These are phyloP conservation scores for Montipora cactus DNA, from an alignment of 64 coral and sea anemone genomes.

Conservation along the genomic window DNA sequence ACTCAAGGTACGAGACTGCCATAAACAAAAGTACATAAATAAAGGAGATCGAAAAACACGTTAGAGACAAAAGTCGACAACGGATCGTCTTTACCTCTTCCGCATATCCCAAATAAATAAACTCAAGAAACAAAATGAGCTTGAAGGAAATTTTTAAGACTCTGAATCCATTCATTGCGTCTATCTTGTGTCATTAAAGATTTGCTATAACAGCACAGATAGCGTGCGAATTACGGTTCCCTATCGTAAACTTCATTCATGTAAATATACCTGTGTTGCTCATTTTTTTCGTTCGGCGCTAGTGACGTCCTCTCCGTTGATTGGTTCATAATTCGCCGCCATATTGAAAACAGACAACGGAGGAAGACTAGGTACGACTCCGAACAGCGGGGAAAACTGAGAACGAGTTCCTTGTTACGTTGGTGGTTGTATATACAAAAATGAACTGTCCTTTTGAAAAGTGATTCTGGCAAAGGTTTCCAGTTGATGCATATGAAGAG, in stretches of 20 bases:
- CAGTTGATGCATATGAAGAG: slow-evolving; percentile 18
- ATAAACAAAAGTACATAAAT: slow-evolving; percentile 5
- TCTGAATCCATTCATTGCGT: slow-evolving; percentile 13
- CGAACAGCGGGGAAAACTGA: no score
- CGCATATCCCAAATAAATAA: not conserved
- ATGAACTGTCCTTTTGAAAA: no score
- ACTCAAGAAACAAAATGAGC: not conserved
- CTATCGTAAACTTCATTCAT: not conserved
- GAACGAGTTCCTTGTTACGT: no score
- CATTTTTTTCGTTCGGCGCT: slow-evolving; percentile 40
- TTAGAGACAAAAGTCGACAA: not conserved
- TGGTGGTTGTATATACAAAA: no score
- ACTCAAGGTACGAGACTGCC: slow-evolving; percentile 77
- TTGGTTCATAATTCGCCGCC: slow-evolving; percentile 36
- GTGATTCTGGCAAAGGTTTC: no score
- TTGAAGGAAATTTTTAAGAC: not conserved
- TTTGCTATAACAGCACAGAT: not conserved
- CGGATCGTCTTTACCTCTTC: slow-evolving; percentile 1
- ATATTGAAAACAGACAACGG: not conserved
- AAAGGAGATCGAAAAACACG: not conserved
- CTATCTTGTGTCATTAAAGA: slow-evolving; percentile 4
- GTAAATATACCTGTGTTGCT: slow-evolving; percentile 25
- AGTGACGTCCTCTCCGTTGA: slow-evolving; percentile 71
- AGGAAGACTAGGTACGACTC: not conserved
- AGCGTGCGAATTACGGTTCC: not conserved